Evolutionary conservation across 2,888 invertebrate species (phyloP), one percentile per base, ranked within the genome.

Genomic region (Bellardia pandia): DNA sequence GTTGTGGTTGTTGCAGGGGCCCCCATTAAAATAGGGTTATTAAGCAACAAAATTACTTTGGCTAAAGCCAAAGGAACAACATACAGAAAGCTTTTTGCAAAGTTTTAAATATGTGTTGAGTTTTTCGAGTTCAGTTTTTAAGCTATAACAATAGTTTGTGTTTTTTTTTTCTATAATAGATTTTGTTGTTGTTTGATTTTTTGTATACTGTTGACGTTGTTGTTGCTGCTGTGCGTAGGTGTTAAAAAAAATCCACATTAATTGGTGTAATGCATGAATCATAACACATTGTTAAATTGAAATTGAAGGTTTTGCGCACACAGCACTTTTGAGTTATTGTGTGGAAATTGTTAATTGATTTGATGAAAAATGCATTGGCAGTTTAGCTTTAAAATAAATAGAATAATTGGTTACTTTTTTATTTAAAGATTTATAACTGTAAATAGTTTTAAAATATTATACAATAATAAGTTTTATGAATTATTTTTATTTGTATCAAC

Each of bases 211-310:
- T 58, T 45, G 5, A 53, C 51, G 37, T 48, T 60, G 9, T 23
- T 23, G 23, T 23, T 0, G 23, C 23, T 23, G 9, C 40, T 62
- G 77, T 85, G 87, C 87, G 87, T 87, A 87, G 87, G 87, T 85
- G 87, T 87, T 87, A 64, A 69, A 80, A 69, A 80, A 83, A 87
- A 69, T 78, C 69, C 77, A 85, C 87, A 68, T 85, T 85, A 85
- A 87, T 87, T 85, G 87, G 78, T 81, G 87, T 77, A 78, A 69
- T 81, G 84, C 87, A 87, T 87, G 87, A 87, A 87, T 87, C 87
- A 85, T 82, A 78, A 82, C 69, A 82, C 79, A 80, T 74, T 79
- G 74, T 79, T 85, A 74, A 85, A 85, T 76, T 85, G 75, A 80
- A 80, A 80, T 85, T 85, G 79, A 85, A 79, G 60, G 45, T 79